Base-by-base conservation (phyloP, 2,113 vertebrate genomes). In the Trichomycterus rosablanca region DNA sequence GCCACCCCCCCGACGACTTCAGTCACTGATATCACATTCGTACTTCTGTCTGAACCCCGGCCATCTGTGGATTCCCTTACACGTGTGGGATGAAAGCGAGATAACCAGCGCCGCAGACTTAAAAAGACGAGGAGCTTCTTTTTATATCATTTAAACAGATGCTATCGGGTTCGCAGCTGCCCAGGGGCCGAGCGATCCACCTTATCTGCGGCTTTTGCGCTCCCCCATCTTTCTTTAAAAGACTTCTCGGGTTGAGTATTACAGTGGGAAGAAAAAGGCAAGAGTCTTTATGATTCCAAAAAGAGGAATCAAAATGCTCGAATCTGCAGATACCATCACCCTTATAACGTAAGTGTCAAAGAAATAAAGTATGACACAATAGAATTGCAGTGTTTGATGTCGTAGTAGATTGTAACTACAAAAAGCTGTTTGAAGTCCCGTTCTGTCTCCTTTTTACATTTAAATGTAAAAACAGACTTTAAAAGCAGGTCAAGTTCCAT, bases 111-210 rank as follows among this genome's bases (percentile, higher is more conserved):
- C 74, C 74, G 53, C 76, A 79, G 79, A 78, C 72, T 73, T 67
- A 55, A 70, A 76, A 71, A 69, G 74, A 68, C 70, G 75, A 62
- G 57, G 55, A 60, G 67, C 39, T 78, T 57, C 60, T 76, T 68
- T 66, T 67, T 67, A 62, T 69, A 74, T 72, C 61, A 66, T 78
- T 80, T 74, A 81, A 85, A 80, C 80, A 86, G 82, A 85, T 84
- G 81, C 76, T 82, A 80, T 86, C 80, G 53, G 74, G 69, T 78
- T 79, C 74, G 61, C 76, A 82, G 77, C 80, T 84, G 81, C 76
- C 77, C 72, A 61, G 32, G 72, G 72, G 71, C 78, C 11, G 73
- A 58, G 60, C 53, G 59, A 74, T 69, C 78, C 76, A 82, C 70
- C 72, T 70, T 75, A 73, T 80, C 76, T 73, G 73, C 66, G 72